Evolutionary conservation across 2,888 invertebrate species (phyloP), one percentile per base, ranked within the genome.

Genomic region (Rhogogaster chlorosoma): DNA sequence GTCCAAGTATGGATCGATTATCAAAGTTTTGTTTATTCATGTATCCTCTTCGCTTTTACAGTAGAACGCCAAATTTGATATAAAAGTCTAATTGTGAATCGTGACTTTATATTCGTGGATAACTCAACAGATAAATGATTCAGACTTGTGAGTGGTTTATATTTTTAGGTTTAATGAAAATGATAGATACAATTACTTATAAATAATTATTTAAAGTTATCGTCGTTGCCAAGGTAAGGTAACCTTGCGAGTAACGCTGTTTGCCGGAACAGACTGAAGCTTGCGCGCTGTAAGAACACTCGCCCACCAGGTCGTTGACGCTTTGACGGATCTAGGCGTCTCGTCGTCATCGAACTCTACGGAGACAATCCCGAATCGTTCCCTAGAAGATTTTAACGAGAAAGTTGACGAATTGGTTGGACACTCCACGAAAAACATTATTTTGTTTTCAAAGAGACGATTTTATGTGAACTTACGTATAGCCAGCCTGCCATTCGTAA

Each of bases 291-390:
- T 92, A 32, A 95, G 93, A 12, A 96, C 93, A 75, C 95, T 92
- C 88, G 94, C 95, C 91, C 95, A 95, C 88, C 95, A 94, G 71
- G 92, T 89, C 0, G 95, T 95, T 0, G 97, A 97, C 61, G 94
- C 94, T 91, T 97, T 96, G 0, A 96, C 95, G 0, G 94, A 95
- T 87, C 97, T 94, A 0, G 95, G 94, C 86, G 95, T 95, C 0
- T 94, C 93, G 0, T 95, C 94, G 87, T 95, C 95, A 1, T 93
- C 92, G 90, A 96, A 96, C 90, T 97, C 95, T 0, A 97, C 96
- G 88, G 95, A 94, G 88, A 96, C 96, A 0, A 97, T 88, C 9
- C 97, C 80, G 12, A 42, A 80, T 22, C 42, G 18, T 32, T n/a
- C 32, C 9, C 77, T 77, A 9, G 9, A 73, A 1, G 26, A 67